A percentile compares a stretch with the other conserved stretches of the same genome.
These are phyloP conservation scores for Harmothoe impar DNA, from an alignment of 2,888 invertebrate genomes.

Conservation along the genomic window DNA sequence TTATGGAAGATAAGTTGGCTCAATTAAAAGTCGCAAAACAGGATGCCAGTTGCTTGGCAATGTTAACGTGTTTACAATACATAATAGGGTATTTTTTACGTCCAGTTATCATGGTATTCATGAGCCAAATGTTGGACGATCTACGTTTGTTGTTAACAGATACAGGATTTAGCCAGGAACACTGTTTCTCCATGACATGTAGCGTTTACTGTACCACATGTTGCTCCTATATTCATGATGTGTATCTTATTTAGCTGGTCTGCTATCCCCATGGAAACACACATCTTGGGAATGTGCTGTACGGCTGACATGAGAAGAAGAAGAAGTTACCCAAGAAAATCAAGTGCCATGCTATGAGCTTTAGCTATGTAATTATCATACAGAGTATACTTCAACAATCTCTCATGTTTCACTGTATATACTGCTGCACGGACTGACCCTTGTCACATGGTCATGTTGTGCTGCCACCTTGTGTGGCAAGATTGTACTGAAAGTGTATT, in stretches of 20 bases:
- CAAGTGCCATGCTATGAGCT: constrained; percentile 54
- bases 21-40: too few relatives aligned
- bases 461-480: constrained; percentile 46
- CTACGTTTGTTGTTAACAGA: too few relatives aligned
- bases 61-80: neutral
- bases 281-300: neutral
- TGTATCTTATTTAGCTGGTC: neutral
- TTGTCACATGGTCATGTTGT: constrained; percentile 41
- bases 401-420: constrained; percentile 47
- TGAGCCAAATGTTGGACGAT: too few relatives aligned
- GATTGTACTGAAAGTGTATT: constrained; percentile 52
- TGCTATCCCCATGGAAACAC: neutral
- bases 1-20: too few relatives aligned
- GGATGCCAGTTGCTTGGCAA: too few relatives aligned
- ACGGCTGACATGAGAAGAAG: neutral
- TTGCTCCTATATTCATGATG: neutral
- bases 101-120: too few relatives aligned
- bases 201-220: neutral
- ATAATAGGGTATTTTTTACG: too few relatives aligned
- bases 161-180: neutral
- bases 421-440: constrained; percentile 25
- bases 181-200: neutral
- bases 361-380: constrained; percentile 30
- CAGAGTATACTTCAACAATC: neutral
- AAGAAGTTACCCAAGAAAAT: neutral